Percentiles rank a stretch among this genome's conserved stretches.
phyloP scores from a whole-genome alignment of 2,797 vertebrate genomes.

The Myiotriccus ornatus region DNA sequence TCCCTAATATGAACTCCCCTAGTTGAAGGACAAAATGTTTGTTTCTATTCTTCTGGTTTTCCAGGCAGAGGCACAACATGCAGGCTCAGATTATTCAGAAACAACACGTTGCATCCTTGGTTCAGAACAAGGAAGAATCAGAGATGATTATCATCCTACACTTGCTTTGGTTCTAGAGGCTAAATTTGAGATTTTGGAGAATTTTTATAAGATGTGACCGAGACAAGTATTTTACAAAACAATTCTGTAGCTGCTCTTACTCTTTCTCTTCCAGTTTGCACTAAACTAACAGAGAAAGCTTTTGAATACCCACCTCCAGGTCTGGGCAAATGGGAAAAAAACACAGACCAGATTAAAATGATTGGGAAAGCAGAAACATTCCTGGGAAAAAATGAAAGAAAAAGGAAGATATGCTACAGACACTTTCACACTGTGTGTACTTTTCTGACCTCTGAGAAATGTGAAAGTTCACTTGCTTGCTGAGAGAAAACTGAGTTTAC shows the following conservation, averaged over 20 bases:
- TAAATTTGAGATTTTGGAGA: neutral
- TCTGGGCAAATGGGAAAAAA: no score
- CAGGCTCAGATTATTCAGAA: neutral
- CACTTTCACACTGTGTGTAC: no score
- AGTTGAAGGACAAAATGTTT: neutral
- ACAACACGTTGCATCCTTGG: neutral
- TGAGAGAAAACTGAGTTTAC: no score
- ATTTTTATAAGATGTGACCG: neutral
- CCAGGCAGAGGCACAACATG: neutral
- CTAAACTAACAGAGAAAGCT: no score
- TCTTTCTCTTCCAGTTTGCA: no score
- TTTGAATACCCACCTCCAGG: no score
- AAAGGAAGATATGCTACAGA: no score
- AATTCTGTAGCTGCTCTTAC: neutral
- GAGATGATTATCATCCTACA: neutral
- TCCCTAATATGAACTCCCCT: neutral
- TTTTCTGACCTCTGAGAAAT: no score
- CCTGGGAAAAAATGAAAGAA: no score
- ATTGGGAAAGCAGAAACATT: no score
- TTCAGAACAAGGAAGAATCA: neutral
- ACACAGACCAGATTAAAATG: no score
- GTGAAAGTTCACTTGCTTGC: no score
- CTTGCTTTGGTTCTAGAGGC: neutral
- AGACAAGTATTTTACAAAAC: neutral
- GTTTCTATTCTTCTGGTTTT: neutral